These are phyloP conservation scores for Pipistrellus pygmaeus DNA, from an alignment of 2,797 vertebrate species.

Conservation along the genomic window DNA sequence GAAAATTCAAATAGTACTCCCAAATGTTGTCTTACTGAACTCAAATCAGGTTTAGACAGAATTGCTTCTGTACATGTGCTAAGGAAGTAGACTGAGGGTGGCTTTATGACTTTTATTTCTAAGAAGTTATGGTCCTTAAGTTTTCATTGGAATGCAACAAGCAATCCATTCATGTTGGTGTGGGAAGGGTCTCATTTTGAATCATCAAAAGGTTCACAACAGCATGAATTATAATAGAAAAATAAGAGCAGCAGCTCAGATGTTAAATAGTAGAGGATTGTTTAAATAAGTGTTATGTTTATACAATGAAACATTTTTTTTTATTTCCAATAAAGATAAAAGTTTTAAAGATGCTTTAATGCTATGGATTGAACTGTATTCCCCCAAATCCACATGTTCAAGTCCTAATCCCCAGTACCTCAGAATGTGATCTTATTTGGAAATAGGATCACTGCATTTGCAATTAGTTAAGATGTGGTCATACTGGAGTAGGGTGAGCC, in stretches of 20 bases:
- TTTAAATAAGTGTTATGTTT: background rate
- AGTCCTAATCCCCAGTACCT: too few relatives aligned
- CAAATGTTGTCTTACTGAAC: background rate
- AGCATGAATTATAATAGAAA: background rate
- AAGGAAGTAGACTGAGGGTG: background rate
- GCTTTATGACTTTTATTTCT: background rate
- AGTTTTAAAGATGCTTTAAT: background rate
- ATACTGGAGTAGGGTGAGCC: background rate
- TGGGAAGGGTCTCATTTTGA: background rate
- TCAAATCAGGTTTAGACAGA: background rate
- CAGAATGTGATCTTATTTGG: background rate
- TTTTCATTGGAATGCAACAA: background rate
- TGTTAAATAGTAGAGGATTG: background rate
- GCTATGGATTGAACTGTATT: background rate
- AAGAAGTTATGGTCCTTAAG: background rate
- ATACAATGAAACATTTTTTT: background rate
- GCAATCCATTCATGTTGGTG: background rate
- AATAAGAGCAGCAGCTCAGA: background rate
- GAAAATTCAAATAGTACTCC: background rate
- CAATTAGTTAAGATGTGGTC: background rate
- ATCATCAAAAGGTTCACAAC: background rate
- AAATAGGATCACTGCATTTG: background rate
- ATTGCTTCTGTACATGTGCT: background rate
- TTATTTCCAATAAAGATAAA: conserved; percentile 14
- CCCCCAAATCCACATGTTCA: background rate